Evolutionary conservation across 2,113 vertebrate genomes (phyloP).

Genomic region (Ameiurus melas): DNA sequence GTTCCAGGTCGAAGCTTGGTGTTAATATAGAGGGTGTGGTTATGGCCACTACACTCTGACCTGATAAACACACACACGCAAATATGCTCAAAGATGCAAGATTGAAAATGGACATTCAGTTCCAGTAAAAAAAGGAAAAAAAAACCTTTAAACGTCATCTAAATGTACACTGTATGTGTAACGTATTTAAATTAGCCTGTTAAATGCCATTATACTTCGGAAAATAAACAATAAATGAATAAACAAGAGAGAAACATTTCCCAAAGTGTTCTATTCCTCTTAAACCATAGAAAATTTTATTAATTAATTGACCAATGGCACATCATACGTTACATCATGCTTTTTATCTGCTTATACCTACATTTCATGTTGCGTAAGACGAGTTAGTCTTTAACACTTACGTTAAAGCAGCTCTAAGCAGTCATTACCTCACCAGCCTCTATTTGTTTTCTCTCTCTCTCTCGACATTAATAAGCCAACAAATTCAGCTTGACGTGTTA

Average conservation of each 20-base stretch:
- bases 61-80: conserved; percentile 55
- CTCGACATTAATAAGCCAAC: background rate
- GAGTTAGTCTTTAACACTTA: background rate
- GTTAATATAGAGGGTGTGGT: conserved; percentile 58
- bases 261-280: background rate
- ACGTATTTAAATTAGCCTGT: background rate
- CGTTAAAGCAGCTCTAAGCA: background rate
- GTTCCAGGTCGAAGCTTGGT: conserved; percentile 67
- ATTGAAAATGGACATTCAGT: background rate
- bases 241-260: background rate
- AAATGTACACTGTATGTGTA: no score
- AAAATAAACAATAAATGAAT: background rate
- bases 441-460: background rate
- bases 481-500: background rate
- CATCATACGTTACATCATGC: background rate
- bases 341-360: background rate
- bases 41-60: conserved; percentile 67
- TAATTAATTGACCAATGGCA: background rate
- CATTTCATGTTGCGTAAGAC: background rate
- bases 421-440: background rate
- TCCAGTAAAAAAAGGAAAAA: background rate
- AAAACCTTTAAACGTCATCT: background rate
- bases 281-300: background rate
- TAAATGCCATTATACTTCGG: background rate
- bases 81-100: background rate